A percentile compares a stretch with the other conserved stretches of the same genome.
Evolutionary conservation across 2,113 vertebrate genomes (phyloP).

Genomic region (Dolichotis patagonum): DNA sequence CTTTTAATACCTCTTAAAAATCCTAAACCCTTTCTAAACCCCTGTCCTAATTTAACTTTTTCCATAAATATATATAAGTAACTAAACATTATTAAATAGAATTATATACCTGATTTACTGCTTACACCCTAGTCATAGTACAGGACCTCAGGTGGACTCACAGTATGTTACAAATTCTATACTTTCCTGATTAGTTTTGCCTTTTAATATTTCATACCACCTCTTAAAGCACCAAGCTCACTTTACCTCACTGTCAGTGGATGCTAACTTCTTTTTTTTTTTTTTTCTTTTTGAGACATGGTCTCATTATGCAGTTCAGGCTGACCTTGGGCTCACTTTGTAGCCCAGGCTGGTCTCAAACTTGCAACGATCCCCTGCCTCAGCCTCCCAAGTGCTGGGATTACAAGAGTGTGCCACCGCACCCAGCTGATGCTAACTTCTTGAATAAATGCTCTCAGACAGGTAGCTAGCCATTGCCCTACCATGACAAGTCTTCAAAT

Average conservation of each 20-base stretch:
- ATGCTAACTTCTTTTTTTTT: neutral
- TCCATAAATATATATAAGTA: neutral
- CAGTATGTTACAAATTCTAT: neutral
- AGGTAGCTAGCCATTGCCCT: neutral
- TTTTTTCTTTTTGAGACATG: too few relatives aligned
- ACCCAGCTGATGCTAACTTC: neutral
- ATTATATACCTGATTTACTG: conserved; percentile 4
- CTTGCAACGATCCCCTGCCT: too few relatives aligned
- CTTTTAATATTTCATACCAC: conserved; percentile 1
- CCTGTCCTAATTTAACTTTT: conserved; percentile 25
- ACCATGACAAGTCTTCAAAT: neutral
- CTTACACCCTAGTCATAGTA: neutral
- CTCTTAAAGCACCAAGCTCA: neutral
- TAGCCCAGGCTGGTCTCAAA: too few relatives aligned
- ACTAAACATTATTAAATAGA: neutral
- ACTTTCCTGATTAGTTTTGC: conserved; percentile 27
- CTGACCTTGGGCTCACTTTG: too few relatives aligned
- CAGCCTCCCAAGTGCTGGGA: too few relatives aligned
- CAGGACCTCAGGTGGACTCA: neutral
- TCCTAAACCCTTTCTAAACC: neutral
- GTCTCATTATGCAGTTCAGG: too few relatives aligned
- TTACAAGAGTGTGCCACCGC: too few relatives aligned
- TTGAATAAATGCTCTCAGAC: neutral
- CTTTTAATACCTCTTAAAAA: neutral
- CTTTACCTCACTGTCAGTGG: neutral